Base-by-base conservation (phyloP, 2,888 invertebrate species). In the Siphonodentalium dalli region DNA sequence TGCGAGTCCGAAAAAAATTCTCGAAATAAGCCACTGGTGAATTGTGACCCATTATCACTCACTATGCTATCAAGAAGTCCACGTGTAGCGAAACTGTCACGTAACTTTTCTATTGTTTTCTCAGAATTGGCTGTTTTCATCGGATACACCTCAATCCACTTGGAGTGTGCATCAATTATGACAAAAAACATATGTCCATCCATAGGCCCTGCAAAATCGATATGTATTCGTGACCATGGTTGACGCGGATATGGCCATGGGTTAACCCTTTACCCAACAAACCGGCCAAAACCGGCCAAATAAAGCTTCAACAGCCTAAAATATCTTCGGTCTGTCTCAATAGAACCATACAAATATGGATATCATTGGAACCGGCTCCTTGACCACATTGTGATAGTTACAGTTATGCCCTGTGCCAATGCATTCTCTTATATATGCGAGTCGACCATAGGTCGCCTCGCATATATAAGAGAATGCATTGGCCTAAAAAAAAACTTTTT, bases 151-250 rank as follows among this genome's bases (percentile, higher is more conserved):
- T 66, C 64, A 3, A 58, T 45, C 58, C 62, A 70, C 42, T 71
- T 69, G 8, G 63, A 63, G 34, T 65, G 38, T 2, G 65, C 60
- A 35, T 72, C 66, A 2, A 66, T 44, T 8, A 65, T 27, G 5
- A 70, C 41, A 11, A 72, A 48, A 40, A 57, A 61, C 39, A 56
- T 61, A 37, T 47, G 39, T 5, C 58, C 61, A 35, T 49, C 9
- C 27, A 61, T 48, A 28, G 56, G 64, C 20, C 62, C 68, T n/a
- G 69, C 70, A 45, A 59, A 67, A 44, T 73, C 70, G 18, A 69
- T 37, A 33, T 72, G 71, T 3, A 74, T 11, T 8, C 71, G 45
- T 8, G 46, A 44, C 72, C 68, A 74, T n/a, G 67, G 61, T 28
- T 52, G 50, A n/a, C 41, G 46, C 7, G 72, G 71, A 37, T 46